These are phyloP conservation scores for Drosophila meridionalis DNA, from an alignment of 2,888 invertebrate genomes.

Conservation along the genomic window DNA sequence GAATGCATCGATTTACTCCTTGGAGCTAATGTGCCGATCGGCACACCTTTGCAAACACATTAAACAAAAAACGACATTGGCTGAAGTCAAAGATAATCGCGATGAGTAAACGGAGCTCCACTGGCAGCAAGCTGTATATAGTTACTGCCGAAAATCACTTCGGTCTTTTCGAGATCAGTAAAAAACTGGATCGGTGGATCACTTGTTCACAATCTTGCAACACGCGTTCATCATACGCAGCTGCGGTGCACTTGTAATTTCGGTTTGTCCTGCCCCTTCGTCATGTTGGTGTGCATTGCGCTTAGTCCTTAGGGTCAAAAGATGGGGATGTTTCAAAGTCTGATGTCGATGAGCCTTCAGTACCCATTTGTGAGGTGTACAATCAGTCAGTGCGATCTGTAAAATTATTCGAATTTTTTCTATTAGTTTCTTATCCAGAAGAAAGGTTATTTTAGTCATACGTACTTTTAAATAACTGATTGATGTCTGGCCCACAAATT, in stretches of 20 bases:
- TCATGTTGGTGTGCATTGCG: not conserved
- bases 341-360: conserved; percentile 8
- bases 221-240: conserved; percentile 41
- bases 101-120: conserved; percentile 50
- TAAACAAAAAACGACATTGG: conserved; percentile 18
- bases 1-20: not conserved
- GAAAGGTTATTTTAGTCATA: conserved; percentile 19
- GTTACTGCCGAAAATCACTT: conserved; percentile 69
- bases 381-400: conserved; percentile 70
- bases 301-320: not conserved
- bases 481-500: conserved; percentile 34
- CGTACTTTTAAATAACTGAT: conserved; percentile 36
- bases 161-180: conserved; percentile 55
- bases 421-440: not conserved
- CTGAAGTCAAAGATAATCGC: conserved; percentile 59
- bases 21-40: conserved; percentile 55
- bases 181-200: conserved; percentile 20
- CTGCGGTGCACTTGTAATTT: conserved; percentile 54
- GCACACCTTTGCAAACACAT: conserved; percentile 61
- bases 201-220: conserved; percentile 26
- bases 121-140: conserved; percentile 36
- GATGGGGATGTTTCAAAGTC: not conserved
- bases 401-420: conserved; percentile 37
- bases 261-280: conserved; percentile 12
- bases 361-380: conserved; percentile 54